Evolutionary conservation across 2,113 vertebrate species (phyloP), one percentile per base, ranked within the genome.

Genomic region (Fulmarus glacialis): DNA sequence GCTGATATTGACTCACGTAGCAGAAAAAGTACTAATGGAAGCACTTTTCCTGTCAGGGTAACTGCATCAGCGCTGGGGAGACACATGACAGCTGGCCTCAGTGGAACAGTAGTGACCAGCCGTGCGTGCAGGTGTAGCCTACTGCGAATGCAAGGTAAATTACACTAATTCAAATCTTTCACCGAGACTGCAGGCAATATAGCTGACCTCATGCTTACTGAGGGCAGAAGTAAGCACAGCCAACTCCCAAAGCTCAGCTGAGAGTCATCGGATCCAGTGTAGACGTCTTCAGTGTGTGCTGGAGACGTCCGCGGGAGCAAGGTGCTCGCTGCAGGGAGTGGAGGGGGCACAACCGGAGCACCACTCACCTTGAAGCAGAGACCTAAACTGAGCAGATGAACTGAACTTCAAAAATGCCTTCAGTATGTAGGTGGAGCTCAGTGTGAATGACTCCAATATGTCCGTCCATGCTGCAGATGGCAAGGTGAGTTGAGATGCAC

Each of bases 21-120:
- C 67, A 94, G 82, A 92, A 82, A 91, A 88, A 86, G 32, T 58
- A 81, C 40, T 73, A 96, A 88, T 36, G 47, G 91, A 94, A 94
- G 58, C 47, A 72, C 38, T 90, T 93, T 73, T 74, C 59, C 42
- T 83, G 26, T 67, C 80, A 78, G 72, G 20, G 12, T 84, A 94
- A 63, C 50, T 45, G 26, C 55, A 38, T 89, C 64, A n/a, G 34
- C 18, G 29, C 68, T 67, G 55, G 68, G 34, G 34, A 87, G 72
- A 73, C 71, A 77, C 34, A 34, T n/a, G 75, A 81, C 72, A 91
- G 53, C 67, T 90, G 73, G 40, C 53, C 59, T 96, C 40, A 42
- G 36, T 52, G 42, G 63, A 86, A 36, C 8, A n/a, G 53, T 7
- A 78, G 58, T 53, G 55, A 80, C 71, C 63, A 90, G 53, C 26